Base-by-base conservation (phyloP, 2,888 invertebrate species). In the Ochropacha duplaris region DNA sequence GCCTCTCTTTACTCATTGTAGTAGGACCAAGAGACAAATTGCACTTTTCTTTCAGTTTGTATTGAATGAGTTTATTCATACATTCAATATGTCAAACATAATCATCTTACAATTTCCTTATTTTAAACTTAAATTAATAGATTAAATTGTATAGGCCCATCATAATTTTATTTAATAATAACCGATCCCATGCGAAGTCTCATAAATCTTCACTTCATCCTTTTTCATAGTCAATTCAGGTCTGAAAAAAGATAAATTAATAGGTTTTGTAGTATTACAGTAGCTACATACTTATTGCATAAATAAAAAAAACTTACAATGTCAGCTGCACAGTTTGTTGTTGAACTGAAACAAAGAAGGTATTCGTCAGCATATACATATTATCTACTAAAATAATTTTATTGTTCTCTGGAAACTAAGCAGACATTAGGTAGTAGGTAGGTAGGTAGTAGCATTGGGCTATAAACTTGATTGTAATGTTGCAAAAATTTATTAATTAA, bases 201-300 rank as follows among this genome's bases (percentile, higher is more conserved):
- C 90, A 63, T 90, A 91, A 19, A 90, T 74, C 72, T 90, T 89
- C 50, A 84, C 88, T 36, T 91, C 90, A 59, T 90, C 89, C 65
- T 92, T 91, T 72, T 90, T 91, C 77, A 90, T 60, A 8, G 78
- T 70, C 61, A 92, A 68, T 61, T 91, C 90, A 1, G 91, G 88
- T 69, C 92, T 92, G 68, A 51, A 83, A 87, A 66, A 58, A 54
- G 26, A 9, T 19, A 19, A 9, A 31, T 12, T n/a, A n/a, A 9
- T 36, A 9, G n/a, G n/a, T n/a, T n/a, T n/a, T n/a, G n/a, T n/a
- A n/a, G n/a, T 9, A n/a, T n/a, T 5, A n/a, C 8, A 2, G n/a
- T n/a, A 4, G n/a, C 4, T 36, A n/a, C 5, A 4, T n/a, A 36
- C 0, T 6, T 4, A 6, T n/a, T 54, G 36, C 24, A n/a, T 19